Percentiles rank a stretch among this genome's conserved stretches.
These are phyloP conservation scores for Phytoseiulus persimilis DNA, from an alignment of 2,888 invertebrate genomes.

Conservation along the genomic window DNA sequence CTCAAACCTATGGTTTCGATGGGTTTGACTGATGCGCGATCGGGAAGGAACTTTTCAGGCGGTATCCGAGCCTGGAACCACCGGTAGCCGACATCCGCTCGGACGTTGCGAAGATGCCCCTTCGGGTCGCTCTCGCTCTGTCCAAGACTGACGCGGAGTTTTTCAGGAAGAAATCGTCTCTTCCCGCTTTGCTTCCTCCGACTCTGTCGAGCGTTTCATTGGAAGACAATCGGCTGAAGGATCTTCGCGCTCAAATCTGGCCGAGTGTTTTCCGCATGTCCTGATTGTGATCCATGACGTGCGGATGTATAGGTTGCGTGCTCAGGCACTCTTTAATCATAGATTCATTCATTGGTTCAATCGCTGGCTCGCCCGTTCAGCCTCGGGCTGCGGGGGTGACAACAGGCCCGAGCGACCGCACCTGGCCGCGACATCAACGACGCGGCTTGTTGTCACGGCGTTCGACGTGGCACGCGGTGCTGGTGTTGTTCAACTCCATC, in stretches of 20 bases:
- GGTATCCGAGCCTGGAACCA: no score
- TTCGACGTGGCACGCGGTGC: background rate
- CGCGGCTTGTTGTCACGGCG: constrained; percentile 5
- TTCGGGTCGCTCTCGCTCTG: no score
- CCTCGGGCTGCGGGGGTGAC: background rate
- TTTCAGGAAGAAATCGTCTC: background rate
- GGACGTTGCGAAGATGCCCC: no score
- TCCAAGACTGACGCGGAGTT: no score
- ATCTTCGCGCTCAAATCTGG: background rate
- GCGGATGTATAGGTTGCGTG: background rate
- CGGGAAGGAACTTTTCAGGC: no score
- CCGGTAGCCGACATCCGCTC: no score
- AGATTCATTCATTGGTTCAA: background rate
- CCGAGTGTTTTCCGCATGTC: background rate
- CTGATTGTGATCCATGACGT: background rate
- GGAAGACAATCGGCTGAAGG: background rate
- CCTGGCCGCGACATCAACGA: background rate
- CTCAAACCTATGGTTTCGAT: no score
- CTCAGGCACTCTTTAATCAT: background rate
- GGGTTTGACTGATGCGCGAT: no score
- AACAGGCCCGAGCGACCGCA: constrained; percentile 5
- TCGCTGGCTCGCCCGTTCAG: background rate
- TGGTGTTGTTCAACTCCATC: background rate
- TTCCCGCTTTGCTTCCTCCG: background rate
- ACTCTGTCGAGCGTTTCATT: background rate